Evolutionary conservation across 2,797 vertebrate genomes (phyloP).

Genomic region (Chaetophractus vellerosus): DNA sequence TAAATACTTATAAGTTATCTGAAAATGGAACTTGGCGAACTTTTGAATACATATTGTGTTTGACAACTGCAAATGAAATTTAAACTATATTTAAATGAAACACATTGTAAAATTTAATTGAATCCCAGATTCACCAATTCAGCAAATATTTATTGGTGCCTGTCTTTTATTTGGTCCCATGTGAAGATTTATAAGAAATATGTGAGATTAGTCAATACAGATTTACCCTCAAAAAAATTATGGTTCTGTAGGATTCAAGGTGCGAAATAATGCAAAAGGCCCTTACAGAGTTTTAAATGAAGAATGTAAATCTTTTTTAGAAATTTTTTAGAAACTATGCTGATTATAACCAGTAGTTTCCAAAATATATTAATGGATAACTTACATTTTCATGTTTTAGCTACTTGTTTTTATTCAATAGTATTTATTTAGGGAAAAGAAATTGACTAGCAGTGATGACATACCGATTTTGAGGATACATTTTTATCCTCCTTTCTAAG

Average conservation of each 20-base stretch:
- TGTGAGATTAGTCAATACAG: not conserved
- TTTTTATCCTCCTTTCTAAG: not conserved
- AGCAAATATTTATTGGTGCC: conserved; percentile 29
- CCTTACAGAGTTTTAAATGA: conserved; percentile 23
- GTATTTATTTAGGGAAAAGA: not conserved
- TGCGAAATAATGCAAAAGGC: conserved; percentile 34
- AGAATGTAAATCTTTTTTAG: not conserved
- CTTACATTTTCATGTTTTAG: conserved; percentile 23
- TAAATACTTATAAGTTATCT: conserved; percentile 49
- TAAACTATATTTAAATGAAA: conserved; percentile 64
- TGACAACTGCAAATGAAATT: conserved; percentile 53
- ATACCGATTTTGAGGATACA: conserved; percentile 1
- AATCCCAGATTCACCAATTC: conserved; percentile 24
- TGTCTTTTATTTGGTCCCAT: not conserved
- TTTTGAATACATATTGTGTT: conserved; percentile 49
- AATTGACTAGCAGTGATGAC: not conserved
- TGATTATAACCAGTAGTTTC: conserved; percentile 44
- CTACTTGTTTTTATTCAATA: conserved; percentile 23
- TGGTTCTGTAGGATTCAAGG: not conserved
- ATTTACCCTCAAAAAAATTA: not conserved
- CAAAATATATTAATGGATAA: conserved; percentile 17
- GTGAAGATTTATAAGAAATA: conserved; percentile 24
- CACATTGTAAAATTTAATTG: not conserved
- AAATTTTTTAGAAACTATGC: not conserved
- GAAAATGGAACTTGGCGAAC: conserved; percentile 36